Base-by-base conservation (phyloP, 2,797 vertebrate species). In the Cirrhinus mrigala region DNA sequence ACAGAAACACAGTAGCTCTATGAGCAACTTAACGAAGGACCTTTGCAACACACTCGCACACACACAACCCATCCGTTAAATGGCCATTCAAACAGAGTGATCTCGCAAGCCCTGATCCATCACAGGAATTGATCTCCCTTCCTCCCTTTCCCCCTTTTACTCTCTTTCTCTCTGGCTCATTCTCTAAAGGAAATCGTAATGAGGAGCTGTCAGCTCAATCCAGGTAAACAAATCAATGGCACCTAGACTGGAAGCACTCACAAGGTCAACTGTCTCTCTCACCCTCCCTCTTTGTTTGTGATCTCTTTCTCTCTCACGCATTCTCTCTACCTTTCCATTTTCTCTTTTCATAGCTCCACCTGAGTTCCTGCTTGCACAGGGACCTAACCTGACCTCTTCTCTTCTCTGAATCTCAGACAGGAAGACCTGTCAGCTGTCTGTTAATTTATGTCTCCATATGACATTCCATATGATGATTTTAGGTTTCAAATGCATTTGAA, bases 171-270 rank as follows among this genome's bases (percentile, higher is more conserved):
- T 92, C 89, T 74, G 87, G 90, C 90, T 92, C 92, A 92, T 91
- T 86, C 88, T 91, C 91, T 91, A 85, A 92, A 93, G 92, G 93
- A 95, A 92, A 93, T 94, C 92, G 92, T 95, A 95, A 96, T 95
- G 94, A 95, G 94, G 94, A 95, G 90, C 94, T 95, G 95, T 95
- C 95, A 95, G 93, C 88, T 87, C 89, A 75, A 69, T 90, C 90
- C 93, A 95, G 92, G 94, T 94, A 95, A 96, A 96, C 95, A 96
- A 96, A 96, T 96, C 95, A 95, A 95, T 96, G 94, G 92, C 91
- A 91, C 92, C 93, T 92, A 92, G 81, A 54, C 90, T 92, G 92
- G 79, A 81, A 86, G 92, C 88, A 70, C 52, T 85, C 83, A 73
- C 83, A 92, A 90, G 87, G 85, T 88, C 82, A 86, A 50, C 46